phyloP scores from a whole-genome alignment of 2,113 vertebrate genomes.

The Deroptyus accipitrinus region DNA sequence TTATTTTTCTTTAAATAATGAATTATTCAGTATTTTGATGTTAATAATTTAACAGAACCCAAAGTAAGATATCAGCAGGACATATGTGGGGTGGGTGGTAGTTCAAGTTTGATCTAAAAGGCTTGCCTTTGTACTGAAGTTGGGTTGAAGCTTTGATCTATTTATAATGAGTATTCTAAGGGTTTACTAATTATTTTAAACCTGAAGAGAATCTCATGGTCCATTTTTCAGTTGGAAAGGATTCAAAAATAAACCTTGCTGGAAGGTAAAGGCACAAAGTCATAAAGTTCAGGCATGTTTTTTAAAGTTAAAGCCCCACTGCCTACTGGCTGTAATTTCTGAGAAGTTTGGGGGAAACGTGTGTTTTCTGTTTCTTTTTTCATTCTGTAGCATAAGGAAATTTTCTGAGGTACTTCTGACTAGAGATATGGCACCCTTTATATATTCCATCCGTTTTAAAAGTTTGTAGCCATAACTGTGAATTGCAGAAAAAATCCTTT shows the following conservation, averaged over 20 bases:
- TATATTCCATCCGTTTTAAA: neutral
- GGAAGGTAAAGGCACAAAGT: slow-evolving; percentile 52
- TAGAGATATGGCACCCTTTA: neutral
- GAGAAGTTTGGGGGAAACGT: neutral
- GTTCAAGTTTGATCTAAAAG: slow-evolving; percentile 68
- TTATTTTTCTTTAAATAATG: slow-evolving; percentile 55
- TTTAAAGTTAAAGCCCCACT: neutral
- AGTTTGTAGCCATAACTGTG: neutral
- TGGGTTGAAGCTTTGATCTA: slow-evolving; percentile 64
- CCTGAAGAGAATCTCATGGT: slow-evolving; percentile 40
- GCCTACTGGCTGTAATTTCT: slow-evolving; percentile 45
- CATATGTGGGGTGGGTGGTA: neutral
- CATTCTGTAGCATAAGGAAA: slow-evolving; percentile 3
- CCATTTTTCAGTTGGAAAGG: slow-evolving; percentile 15
- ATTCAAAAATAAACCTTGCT: slow-evolving; percentile 54
- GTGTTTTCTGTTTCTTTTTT: slow-evolving; percentile 31
- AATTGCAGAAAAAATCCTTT: neutral
- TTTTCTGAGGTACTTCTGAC: slow-evolving; percentile 9
- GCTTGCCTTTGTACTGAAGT: slow-evolving; percentile 65
- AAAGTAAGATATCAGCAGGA: slow-evolving; percentile 66
- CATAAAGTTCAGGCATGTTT: neutral
- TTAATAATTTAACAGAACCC: slow-evolving; percentile 69
- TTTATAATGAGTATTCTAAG: slow-evolving; percentile 72
- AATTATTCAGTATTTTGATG: slow-evolving; percentile 70
- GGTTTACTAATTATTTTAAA: slow-evolving; percentile 72